phyloP scores from a whole-genome alignment of 1,140 invertebrate species.

The Acromyrmex charruanus region DNA sequence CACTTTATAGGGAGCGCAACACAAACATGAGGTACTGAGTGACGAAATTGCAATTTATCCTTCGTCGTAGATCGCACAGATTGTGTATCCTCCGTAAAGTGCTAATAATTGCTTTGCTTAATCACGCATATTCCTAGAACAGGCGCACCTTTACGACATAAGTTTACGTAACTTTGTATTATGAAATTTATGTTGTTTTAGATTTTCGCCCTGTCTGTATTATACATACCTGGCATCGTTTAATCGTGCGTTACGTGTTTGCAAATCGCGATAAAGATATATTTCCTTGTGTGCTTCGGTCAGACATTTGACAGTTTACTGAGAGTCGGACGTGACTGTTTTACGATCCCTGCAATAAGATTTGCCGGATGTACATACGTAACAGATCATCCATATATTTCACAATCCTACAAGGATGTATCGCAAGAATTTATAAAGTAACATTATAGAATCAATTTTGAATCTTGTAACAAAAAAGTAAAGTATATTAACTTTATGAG shows the following conservation, averaged over 20 bases:
- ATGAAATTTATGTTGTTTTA: conserved; percentile 30
- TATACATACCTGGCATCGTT: background rate
- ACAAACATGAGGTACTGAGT: conserved; percentile 2
- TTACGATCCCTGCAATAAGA: background rate
- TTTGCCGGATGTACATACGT: conserved; percentile 14
- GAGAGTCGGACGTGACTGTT: conserved; percentile 18
- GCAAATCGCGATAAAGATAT: conserved; percentile 12
- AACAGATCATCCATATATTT: conserved; percentile 25
- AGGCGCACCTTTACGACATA: conserved; percentile 34
- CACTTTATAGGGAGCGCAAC: background rate
- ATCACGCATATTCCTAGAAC: conserved; percentile 32
- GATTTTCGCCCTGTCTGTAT: conserved; percentile 3
- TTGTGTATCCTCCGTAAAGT: conserved; percentile 33
- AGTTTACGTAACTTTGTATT: conserved; percentile 39
- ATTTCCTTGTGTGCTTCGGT: background rate
- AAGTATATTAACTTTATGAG: background rate
- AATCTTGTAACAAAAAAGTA: background rate
- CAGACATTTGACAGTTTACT: conserved; percentile 13
- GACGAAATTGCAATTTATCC: conserved; percentile 36
- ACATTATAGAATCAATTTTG: background rate
- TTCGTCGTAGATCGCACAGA: background rate
- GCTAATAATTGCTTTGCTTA: conserved; percentile 56
- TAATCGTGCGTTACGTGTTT: conserved; percentile 6
- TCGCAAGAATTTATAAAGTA: background rate
- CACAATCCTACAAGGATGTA: background rate